Base-by-base conservation (phyloP, 2,797 vertebrate genomes). In the Sebastes iracundus region DNA sequence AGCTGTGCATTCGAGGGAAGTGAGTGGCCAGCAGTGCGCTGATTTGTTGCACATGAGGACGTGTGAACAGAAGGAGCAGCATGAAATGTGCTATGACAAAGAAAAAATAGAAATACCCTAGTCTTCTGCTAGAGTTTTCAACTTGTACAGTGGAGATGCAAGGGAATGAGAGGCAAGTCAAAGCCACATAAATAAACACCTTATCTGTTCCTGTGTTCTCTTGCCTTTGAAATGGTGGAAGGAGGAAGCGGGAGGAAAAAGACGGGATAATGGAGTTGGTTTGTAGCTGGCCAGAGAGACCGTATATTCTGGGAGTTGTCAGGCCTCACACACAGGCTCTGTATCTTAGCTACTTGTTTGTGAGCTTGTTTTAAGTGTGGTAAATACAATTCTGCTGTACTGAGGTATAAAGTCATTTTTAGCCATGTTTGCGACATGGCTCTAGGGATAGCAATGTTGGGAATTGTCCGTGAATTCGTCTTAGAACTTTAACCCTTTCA, bases 171-270 rank as follows among this genome's bases (percentile, higher is more conserved):
- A 75, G 20, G n/a, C 30, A 25, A 85, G 63, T 86, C 60, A 75
- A 35, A 59, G 75, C 11, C 38, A 80, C 84, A 79, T 85, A 84
- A 88, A 88, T 84, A 83, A 81, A 46, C 53, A 53, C 63, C 78
- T 86, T 79, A 84, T 89, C 72, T 84, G 35, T 59, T 72, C 33
- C 59, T 60, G 33, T 55, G 75, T 79, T 85, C 60, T 58, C 46
- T 20, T 60, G 49, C 69, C 73, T 86, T 77, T 53, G 52, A 81
- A 67, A 75, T 55, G 35, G 7, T 49, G 66, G n/a, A 60, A 10
- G 75, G n/a, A 67, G 72, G 28, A 80, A 72, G 72, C 20, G 5
- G 52, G 65, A 63, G 38, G 66, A 49, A 49, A 42, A 69, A 70
- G 71, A 71, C 22, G 11, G 25, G 62, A 62, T 59, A 63, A 69